Evolutionary conservation across 2,113 vertebrate genomes (phyloP).

Genomic region (Perca fluviatilis): DNA sequence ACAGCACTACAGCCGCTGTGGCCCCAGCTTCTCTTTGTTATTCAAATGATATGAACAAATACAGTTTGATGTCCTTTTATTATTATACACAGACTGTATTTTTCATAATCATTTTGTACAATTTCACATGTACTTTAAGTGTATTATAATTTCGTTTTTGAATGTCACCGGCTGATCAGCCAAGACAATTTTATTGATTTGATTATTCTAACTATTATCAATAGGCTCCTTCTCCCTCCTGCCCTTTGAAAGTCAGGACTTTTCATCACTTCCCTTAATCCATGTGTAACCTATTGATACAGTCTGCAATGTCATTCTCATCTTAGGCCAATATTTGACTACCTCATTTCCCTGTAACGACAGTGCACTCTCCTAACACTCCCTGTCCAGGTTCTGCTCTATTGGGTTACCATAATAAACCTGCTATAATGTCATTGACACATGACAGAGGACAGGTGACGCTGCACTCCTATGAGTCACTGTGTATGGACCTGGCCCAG

Average conservation of each 20-base stretch:
- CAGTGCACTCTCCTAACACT: constrained; percentile 29
- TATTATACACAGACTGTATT: constrained; percentile 77
- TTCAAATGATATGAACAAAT: constrained; percentile 78
- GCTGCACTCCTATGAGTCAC: constrained; percentile 34
- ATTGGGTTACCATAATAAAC: constrained; percentile 35
- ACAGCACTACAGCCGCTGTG: constrained; percentile 66
- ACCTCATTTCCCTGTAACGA: constrained; percentile 44
- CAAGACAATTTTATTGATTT: constrained; percentile 36
- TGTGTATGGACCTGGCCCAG: constrained; percentile 46
- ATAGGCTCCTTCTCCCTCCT: constrained; percentile 33
- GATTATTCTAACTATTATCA: not conserved
- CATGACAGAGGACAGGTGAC: constrained; percentile 56
- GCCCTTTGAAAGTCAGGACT: constrained; percentile 43
- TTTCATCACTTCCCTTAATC: constrained; percentile 61
- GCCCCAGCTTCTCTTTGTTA: constrained; percentile 69
- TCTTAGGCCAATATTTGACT: constrained; percentile 52
- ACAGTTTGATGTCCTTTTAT: constrained; percentile 63
- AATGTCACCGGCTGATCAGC: constrained; percentile 56
- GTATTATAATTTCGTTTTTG: constrained; percentile 55
- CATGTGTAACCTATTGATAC: constrained; percentile 80
- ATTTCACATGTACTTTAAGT: constrained; percentile 52
- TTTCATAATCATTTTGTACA: constrained; percentile 69
- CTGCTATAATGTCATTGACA: constrained; percentile 41
- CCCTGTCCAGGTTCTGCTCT: constrained; percentile 26
- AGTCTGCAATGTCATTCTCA: constrained; percentile 85